phyloP scores from a whole-genome alignment of 2,113 vertebrate species.

The Myotis yumanensis region DNA sequence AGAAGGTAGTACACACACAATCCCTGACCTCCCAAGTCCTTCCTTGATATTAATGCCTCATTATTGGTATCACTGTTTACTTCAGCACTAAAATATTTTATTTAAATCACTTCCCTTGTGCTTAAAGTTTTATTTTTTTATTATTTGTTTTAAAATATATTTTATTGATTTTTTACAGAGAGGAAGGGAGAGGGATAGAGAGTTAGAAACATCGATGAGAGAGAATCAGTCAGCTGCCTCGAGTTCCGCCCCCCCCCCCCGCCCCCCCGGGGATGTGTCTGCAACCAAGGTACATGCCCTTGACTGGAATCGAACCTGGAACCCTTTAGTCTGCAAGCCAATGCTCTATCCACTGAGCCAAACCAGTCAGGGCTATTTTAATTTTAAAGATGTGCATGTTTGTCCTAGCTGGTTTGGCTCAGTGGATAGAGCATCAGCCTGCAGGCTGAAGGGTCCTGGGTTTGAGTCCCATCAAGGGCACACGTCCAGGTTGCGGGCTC shows the following conservation, averaged over 20 bases:
- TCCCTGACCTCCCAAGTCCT: not conserved
- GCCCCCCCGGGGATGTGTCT: too few species aligned
- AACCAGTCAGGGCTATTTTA: not conserved
- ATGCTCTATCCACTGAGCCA: too few species aligned
- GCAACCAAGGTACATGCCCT: too few species aligned
- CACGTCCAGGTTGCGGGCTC: too few species aligned
- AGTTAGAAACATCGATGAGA: too few species aligned
- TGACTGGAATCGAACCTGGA: too few species aligned
- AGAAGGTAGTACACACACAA: not conserved
- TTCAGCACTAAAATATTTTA: not conserved
- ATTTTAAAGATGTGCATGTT: not conserved
- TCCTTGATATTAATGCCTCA: not conserved
- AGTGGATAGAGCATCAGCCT: not conserved
- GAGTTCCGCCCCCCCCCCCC: too few species aligned
- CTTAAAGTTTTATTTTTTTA: not conserved
- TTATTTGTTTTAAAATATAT: too few species aligned
- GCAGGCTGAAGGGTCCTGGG: not conserved
- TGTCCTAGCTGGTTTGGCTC: not conserved
- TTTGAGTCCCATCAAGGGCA: not conserved
- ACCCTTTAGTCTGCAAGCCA: too few species aligned
- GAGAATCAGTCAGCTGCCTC: too few species aligned
- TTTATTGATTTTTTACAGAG: too few species aligned
- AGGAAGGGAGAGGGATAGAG: too few species aligned
- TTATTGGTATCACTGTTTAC: not conserved
- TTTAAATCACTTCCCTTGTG: not conserved